These are phyloP conservation scores for Varroa destructor DNA, from an alignment of 1,140 invertebrate genomes.

Conservation along the genomic window DNA sequence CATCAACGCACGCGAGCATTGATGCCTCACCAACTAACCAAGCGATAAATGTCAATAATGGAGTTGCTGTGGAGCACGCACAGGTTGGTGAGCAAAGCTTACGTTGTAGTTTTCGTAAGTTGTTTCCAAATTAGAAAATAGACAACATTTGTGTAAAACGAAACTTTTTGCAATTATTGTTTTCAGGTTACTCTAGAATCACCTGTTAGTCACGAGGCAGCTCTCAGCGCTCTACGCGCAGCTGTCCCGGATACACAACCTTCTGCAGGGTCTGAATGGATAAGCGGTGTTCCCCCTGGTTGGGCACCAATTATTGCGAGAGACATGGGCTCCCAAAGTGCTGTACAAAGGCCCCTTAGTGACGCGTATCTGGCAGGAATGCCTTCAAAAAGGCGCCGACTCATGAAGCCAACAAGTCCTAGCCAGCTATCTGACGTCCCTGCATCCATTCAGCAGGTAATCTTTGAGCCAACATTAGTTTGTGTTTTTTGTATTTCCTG, in stretches of 20 bases:
- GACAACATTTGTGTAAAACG: too few relatives aligned
- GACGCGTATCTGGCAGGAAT: slow-evolving; percentile 13
- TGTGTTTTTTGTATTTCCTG: too few relatives aligned
- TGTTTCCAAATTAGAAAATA: too few relatives aligned
- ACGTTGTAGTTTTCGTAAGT: too few relatives aligned
- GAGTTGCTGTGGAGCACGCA: too few relatives aligned
- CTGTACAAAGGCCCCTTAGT: slow-evolving; percentile 7
- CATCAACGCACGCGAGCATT: too few relatives aligned
- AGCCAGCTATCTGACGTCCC: not conserved
- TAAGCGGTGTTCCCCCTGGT: not conserved
- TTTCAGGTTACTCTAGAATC: too few relatives aligned
- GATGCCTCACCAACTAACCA: too few relatives aligned
- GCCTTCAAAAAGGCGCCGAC: slow-evolving; percentile 2
- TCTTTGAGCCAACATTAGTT: too few relatives aligned
- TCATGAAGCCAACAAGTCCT: slow-evolving; percentile 18
- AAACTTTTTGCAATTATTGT: too few relatives aligned
- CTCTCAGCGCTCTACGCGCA: slow-evolving; percentile 6
- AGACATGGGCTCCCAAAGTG: slow-evolving; percentile 8
- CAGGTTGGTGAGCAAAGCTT: too few relatives aligned
- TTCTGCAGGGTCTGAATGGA: not conserved
- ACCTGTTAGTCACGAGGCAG: slow-evolving; percentile 22
- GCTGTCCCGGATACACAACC: not conserved
- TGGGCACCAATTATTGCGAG: slow-evolving; percentile 20
- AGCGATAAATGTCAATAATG: too few relatives aligned
- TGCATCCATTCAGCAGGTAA: slow-evolving; percentile 11